phyloP scores from a whole-genome alignment of 2,113 vertebrate species.

The Glaucidium brasilianum region DNA sequence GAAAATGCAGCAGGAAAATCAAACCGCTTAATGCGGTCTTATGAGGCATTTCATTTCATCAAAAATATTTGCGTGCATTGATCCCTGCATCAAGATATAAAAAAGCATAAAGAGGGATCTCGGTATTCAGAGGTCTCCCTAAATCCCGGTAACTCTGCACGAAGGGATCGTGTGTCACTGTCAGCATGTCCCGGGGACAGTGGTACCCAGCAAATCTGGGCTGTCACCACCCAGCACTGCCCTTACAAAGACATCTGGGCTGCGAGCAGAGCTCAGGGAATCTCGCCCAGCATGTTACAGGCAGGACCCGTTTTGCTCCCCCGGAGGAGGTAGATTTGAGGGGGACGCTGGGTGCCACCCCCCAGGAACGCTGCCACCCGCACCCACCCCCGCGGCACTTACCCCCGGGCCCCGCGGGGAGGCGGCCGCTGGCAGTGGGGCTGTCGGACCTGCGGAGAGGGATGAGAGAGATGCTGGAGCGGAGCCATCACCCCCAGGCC shows the following conservation, averaged over 20 bases:
- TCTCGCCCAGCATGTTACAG: background rate
- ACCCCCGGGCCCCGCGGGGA: slow-evolving; percentile 82
- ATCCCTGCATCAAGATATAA: background rate
- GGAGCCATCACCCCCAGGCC: background rate
- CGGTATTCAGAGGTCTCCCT: background rate
- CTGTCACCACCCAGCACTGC: background rate
- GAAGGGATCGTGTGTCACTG: background rate
- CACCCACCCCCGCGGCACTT: slow-evolving; percentile 33
- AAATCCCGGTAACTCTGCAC: background rate
- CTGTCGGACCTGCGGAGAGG: background rate
- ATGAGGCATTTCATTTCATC: background rate
- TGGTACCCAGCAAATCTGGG: background rate
- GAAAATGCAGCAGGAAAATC: background rate
- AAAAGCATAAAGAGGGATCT: background rate
- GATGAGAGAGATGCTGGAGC: background rate
- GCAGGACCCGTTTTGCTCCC: background rate
- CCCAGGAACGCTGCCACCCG: accelerated
- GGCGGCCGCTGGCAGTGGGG: background rate
- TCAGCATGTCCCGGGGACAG: background rate
- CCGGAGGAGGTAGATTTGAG: background rate
- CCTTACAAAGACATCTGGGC: background rate
- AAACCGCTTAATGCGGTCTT: background rate
- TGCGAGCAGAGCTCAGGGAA: background rate
- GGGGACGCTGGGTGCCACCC: background rate
- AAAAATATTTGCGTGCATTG: background rate